Base-by-base conservation (phyloP, 2,113 vertebrate genomes). In the Cyphomyrus discorhynchus region DNA sequence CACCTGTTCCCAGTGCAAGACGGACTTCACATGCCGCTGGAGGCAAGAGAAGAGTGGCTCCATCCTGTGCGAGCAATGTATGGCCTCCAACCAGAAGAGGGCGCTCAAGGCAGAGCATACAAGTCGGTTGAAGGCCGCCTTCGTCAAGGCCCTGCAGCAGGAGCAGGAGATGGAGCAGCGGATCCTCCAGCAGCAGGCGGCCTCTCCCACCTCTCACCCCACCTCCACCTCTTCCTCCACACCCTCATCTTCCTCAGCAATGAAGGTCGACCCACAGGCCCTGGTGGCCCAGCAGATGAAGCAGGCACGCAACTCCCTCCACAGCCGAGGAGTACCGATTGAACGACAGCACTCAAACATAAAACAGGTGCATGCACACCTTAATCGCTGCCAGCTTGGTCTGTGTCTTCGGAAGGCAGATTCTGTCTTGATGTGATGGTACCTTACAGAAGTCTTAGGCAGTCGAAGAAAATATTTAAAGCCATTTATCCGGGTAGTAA, bases 21-120 rank as follows among this genome's bases (percentile, higher is more conserved):
- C 98, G 6, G 98, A 99, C 95, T 99, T 99, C 96, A 99, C 98
- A 35, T 97, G 97, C 94, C 97, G 98, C 89, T 99, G 98, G 98
- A 96, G 98, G 89, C 97, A 97, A 88, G 98, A 99, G 92, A 97
- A 98, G 94, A 95, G 96, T 0, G 97, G 97, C 1, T 93, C 92
- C 82, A 94, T 98, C 74, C 96, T 99, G 96, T 99, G 98, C 7
- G 98, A 99, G 94, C 97, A 96, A 90, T 99, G 98, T 94, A 98
- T 99, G 97, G 97, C 97, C 0, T 98, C 97, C 45, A 98, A 97
- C 94, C 98, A 98, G 95, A 99, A 99, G 94, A 98, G 97, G 95
- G 95, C 95, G 1, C 95, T 99, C 91, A 99, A 99, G 95, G 97
- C 97, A 0, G 98, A 99, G 93, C 98, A 99, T 92, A 99, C 98